These are phyloP conservation scores for Pantherophis vulpinus DNA, from an alignment of 2,797 vertebrate species.

Conservation along the genomic window DNA sequence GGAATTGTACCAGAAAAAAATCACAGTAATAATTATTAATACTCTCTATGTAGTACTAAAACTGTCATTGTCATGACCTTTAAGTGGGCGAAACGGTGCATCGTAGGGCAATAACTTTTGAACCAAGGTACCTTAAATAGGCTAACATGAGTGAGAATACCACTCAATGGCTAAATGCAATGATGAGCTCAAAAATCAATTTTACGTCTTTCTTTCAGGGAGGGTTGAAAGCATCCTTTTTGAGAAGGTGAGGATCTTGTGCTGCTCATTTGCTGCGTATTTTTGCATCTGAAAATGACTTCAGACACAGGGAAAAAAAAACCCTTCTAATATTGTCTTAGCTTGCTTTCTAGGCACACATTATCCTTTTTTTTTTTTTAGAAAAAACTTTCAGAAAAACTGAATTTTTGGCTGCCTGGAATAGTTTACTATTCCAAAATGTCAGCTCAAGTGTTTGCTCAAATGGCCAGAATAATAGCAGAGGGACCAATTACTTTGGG, in stretches of 20 bases:
- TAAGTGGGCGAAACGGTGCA: not conserved
- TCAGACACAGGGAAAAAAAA: not conserved
- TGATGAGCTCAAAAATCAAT: not conserved
- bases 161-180: not conserved
- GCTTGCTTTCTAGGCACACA: not conserved
- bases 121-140: not conserved
- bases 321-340: not conserved
- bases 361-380: not conserved
- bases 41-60: not conserved
- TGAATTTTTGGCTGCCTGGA: not conserved
- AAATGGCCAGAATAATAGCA: constrained; percentile 39
- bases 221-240: not conserved
- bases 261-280: not conserved
- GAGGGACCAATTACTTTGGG: constrained; percentile 60
- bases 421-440: not conserved
- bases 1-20: not conserved
- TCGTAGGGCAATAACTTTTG: not conserved
- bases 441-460: constrained; percentile 23
- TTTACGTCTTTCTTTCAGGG: not conserved
- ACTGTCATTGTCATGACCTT: not conserved
- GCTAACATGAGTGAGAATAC: not conserved
- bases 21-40: not conserved
- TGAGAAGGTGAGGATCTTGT: not conserved
- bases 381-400: not conserved
- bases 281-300: no score